phyloP scores from a whole-genome alignment of 2,113 vertebrate species.

The Butorides virescens region DNA sequence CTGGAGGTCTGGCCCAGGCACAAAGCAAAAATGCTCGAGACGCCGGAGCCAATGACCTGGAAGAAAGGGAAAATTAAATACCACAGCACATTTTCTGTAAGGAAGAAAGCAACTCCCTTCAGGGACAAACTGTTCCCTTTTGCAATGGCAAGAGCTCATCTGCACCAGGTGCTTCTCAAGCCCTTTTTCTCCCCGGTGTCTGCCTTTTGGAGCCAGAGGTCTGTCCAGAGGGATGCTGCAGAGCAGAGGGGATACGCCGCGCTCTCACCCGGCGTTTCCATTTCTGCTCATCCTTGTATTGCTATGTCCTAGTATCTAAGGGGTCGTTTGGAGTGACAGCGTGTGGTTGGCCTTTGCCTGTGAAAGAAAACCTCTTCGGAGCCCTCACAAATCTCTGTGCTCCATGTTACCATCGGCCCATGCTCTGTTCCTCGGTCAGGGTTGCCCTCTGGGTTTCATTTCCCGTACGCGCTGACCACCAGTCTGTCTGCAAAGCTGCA shows the following conservation, averaged over 20 bases:
- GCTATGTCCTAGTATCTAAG: not conserved
- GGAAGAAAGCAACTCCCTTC: not conserved
- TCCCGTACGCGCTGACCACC: not conserved
- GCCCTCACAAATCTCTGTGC: not conserved
- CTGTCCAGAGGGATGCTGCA: not conserved
- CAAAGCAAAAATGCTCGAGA: constrained; percentile 88
- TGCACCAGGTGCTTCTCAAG: not conserved
- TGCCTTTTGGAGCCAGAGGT: not conserved
- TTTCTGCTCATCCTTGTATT: not conserved
- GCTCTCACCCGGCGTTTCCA: not conserved
- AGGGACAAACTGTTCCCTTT: not conserved
- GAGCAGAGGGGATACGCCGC: not conserved
- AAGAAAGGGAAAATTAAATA: not conserved
- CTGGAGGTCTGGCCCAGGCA: constrained; percentile 86
- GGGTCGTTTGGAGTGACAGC: not conserved
- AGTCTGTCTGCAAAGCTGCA: not conserved
- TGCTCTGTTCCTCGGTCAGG: not conserved
- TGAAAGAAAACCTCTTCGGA: not conserved
- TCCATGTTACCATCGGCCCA: rapidly evolving
- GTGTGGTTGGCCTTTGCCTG: not conserved
- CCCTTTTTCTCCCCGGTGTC: rapidly evolving
- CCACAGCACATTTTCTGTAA: not conserved
- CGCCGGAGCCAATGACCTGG: constrained; percentile 90
- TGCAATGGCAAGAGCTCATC: not conserved
- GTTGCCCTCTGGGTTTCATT: not conserved